These are phyloP conservation scores for Eupithecia inturbata DNA, from an alignment of 2,888 invertebrate genomes.

Conservation along the genomic window DNA sequence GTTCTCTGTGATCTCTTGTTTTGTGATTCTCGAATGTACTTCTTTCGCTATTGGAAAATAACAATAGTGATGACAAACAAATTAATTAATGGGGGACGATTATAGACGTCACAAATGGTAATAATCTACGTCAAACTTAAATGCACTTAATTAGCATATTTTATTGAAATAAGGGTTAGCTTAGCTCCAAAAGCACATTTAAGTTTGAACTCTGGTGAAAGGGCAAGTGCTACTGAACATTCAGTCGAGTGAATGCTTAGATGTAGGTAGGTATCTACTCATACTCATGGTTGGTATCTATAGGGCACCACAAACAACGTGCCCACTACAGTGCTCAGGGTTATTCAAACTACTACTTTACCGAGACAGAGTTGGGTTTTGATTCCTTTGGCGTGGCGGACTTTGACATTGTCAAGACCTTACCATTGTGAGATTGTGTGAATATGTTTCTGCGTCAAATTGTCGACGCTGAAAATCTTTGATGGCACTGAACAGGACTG, in stretches of 20 bases:
- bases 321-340: slow-evolving; percentile 64
- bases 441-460: slow-evolving; percentile 30
- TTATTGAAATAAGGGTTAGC: not conserved
- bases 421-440: slow-evolving; percentile 52
- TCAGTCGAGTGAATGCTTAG: slow-evolving; percentile 77
- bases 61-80: slow-evolving; percentile 46
- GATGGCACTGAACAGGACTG: not conserved
- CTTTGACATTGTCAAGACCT: slow-evolving; percentile 45
- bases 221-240: slow-evolving; percentile 50
- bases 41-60: slow-evolving; percentile 77
- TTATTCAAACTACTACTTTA: slow-evolving; percentile 73
- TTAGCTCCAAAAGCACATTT: slow-evolving; percentile 1
- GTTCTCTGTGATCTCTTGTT: slow-evolving; percentile 78
- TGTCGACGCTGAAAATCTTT: slow-evolving; percentile 32
- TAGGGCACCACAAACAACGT: slow-evolving; percentile 69
- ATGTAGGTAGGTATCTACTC: slow-evolving; percentile 55
- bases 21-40: slow-evolving; percentile 78
- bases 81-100: slow-evolving; percentile 52
- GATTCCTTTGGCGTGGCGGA: slow-evolving; percentile 49
- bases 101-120: slow-evolving; percentile 68
- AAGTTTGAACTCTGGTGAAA: slow-evolving; percentile 19
- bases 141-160: not conserved
- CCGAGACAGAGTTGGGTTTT: slow-evolving; percentile 43
- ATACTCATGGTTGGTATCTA: slow-evolving; percentile 66
- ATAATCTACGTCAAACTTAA: slow-evolving; percentile 18